These are phyloP conservation scores for Campaea margaritaria DNA, from an alignment of 2,888 invertebrate genomes.

Conservation along the genomic window DNA sequence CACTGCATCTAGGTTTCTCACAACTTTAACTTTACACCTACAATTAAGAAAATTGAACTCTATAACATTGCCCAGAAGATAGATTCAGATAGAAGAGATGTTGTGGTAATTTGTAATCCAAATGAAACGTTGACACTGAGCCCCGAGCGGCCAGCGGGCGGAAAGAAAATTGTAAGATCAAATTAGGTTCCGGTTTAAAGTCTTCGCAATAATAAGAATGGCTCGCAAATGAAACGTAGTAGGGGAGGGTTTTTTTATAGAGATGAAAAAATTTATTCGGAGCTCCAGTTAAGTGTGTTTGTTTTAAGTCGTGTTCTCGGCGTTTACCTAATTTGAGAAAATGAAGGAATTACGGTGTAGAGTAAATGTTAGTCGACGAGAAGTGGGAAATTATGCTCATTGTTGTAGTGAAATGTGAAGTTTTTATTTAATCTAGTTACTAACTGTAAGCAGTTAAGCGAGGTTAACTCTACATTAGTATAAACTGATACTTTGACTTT, in stretches of 20 bases:
- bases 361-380: background rate
- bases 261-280: constrained; percentile 32
- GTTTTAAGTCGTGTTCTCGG: constrained; percentile 18
- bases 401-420: background rate
- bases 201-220: constrained; percentile 70
- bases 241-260: constrained; percentile 45
- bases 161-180: constrained; percentile 78
- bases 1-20: constrained; percentile 58
- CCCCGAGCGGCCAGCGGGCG: constrained; percentile 60
- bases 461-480: too few relatives aligned
- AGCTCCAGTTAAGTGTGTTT: constrained; percentile 21
- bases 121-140: constrained; percentile 81
- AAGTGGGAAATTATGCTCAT: constrained; percentile 3
- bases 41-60: constrained; percentile 38
- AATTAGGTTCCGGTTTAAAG: constrained; percentile 74
- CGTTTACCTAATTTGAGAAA: constrained; percentile 8
- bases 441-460: too few relatives aligned
- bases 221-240: constrained; percentile 63
- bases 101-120: constrained; percentile 67
- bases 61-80: constrained; percentile 40
- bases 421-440: background rate
- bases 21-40: constrained; percentile 41
- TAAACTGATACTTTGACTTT: too few relatives aligned
- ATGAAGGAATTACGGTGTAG: constrained; percentile 1
- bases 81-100: constrained; percentile 35